phyloP scores from a whole-genome alignment of 2,797 vertebrate species.

The Anguilla pacifica region DNA sequence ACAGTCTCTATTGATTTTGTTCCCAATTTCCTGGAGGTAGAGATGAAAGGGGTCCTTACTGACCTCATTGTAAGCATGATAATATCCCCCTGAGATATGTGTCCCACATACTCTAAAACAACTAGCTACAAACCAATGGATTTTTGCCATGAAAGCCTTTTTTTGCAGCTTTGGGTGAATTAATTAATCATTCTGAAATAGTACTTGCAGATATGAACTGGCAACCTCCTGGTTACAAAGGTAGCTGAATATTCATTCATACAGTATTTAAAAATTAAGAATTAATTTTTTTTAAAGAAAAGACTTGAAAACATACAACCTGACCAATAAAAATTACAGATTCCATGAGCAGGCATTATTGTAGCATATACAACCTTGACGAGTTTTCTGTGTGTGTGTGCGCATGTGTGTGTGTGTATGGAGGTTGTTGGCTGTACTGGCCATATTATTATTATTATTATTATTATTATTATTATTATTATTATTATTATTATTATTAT shows the following conservation, averaged over 20 bases:
- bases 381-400: background rate
- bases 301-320: background rate
- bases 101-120: constrained; percentile 7
- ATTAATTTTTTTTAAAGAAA: background rate
- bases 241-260: background rate
- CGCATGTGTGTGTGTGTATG: no score
- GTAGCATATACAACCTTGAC: background rate
- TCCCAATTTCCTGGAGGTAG: constrained; percentile 12
- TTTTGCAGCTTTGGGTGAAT: constrained; percentile 1
- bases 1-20: background rate
- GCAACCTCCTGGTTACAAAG: background rate
- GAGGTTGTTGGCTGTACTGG: no score
- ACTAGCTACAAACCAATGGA: background rate
- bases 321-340: background rate
- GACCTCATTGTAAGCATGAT: constrained; percentile 14
- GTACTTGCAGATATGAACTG: background rate
- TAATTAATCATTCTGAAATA: background rate
- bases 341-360: background rate
- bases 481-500: no score
- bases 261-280: background rate
- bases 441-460: no score
- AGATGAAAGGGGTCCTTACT: constrained; percentile 18
- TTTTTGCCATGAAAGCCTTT: background rate
- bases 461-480: no score
- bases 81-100: background rate